Base-by-base conservation (phyloP, 1,140 invertebrate genomes). In the Acromyrmex echinatior region DNA sequence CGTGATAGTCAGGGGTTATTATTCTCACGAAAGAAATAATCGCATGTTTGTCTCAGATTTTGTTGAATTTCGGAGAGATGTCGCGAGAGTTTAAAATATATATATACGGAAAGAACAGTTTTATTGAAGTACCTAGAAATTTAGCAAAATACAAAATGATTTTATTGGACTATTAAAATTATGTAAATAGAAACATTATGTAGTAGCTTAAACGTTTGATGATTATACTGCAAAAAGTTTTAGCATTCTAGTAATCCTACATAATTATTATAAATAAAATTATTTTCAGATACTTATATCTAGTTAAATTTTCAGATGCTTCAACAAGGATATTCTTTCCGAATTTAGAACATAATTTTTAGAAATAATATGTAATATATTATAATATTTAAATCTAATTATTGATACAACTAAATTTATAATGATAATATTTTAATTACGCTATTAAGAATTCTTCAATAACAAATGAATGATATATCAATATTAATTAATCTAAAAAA, bases 1-100 rank as follows among this genome's bases (percentile, higher is more conserved):
- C 73, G 82, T 79, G 77, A 35, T 79, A 74, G 14, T 76, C 71
- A 45, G n/a, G 63, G 21, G n/a, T 51, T 21, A 21, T 21, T 21
- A 21, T 21, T 82, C 63, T 89, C 74, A 2, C 18, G 25, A 76
- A 58, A 71, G 21, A 45, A 39, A 16, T 14, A 18, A 35, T 35
- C 2, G 25, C n/a, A 71, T 31, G 77, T 80, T 71, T 62, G 25
- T 73, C 18, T 49, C 0, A 14, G 58, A 53, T 18, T 58, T 74
- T 18, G 56, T 28, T 2, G 2, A 49, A 45, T 16, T 18, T 28
- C 21, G 62, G 3, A 28, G 16, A 25, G 3, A 51, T 35, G 9
- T 62, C 5, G 45, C 7, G 45, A 56, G 21, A 45, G 18, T 21
- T 16, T 77, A 16, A 45, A 81, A 56, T 53, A 66, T 53, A 66